Base-by-base conservation (phyloP, 2,888 invertebrate genomes). In the Netelia melanura region DNA sequence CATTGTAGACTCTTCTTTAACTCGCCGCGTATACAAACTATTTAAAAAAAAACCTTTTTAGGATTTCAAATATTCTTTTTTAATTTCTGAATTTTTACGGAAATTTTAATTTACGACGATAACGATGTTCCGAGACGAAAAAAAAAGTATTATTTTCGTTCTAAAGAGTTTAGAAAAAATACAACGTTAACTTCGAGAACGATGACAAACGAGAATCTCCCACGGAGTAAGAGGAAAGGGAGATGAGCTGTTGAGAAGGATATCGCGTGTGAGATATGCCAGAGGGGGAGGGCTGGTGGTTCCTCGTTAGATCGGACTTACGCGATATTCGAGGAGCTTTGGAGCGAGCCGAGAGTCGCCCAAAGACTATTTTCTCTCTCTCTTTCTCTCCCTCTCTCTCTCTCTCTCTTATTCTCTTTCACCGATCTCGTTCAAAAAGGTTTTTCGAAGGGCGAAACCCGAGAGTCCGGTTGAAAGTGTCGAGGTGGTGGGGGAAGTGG, bases 381-480 rank as follows among this genome's bases (percentile, higher is more conserved):
- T 54, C 56, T 56, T 25, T 65, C 54, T 52, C 70, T 21, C 21
- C 1, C 21, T 38, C 70, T 11, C 54, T n/a, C 23, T 17, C 38
- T 71, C 17, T 3, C 54, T 67, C 44, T 48, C 52, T 43, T 62
- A 48, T 64, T 54, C 56, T 56, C 44, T 65, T 54, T 76, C 52
- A 58, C 21, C 52, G 62, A 62, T 30, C 70, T 54, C 54, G 65
- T 80, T 80, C 64, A 74, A 52, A 78, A 78, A 74, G 64, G 64
- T 77, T 77, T 86, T 88, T 88, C 89, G 87, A 90, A 88, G 89
- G 89, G 90, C 90, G 92, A 91, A 92, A 92, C 87, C 88, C 87
- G 92, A 92, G 88, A 88, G 84, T 88, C 83, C 87, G 85, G 87
- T 87, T 86, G 81, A 80, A 85, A 85, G 80, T 87, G 86, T 86